Evolutionary conservation across 2,113 vertebrate genomes (phyloP), one percentile per base, ranked within the genome.

Genomic region (Protomyctophum bolini): DNA sequence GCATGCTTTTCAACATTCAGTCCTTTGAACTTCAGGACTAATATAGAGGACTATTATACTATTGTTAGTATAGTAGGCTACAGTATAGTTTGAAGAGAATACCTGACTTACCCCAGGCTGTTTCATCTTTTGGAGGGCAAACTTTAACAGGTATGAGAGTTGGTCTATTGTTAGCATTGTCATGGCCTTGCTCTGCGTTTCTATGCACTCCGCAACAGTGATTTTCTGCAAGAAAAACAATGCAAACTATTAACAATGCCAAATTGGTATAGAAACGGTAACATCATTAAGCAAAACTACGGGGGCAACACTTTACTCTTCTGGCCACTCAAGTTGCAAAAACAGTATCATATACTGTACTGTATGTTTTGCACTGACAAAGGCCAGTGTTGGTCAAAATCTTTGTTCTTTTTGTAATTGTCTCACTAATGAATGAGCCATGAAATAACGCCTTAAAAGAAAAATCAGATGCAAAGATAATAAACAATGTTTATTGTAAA

Each of bases 111-210:
- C 97, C 95, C 97, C 97, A 59, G 97, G 97, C 84, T 99, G 97
- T 86, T 99, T 99, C 94, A 98, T 99, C 92, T 98, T 99, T 92
- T 99, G 97, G 87, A 99, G 96, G 90, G 97, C 97, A 91, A 98
- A 98, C 94, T 99, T 98, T 82, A 98, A 95, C 90, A 99, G 94
- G 91, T 97, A 98, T 12, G 97, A 98, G 74, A 99, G 93, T 85
- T 99, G 97, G 87, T 99, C 96, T 56, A 96, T 95, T 78, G 95
- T 98, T 83, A 98, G 92, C 97, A 99, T 98, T 48, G 95, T 97
- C 97, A 98, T 99, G 80, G 97, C 97, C 91, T 98, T 99, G 90
- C 97, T 99, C 92, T 99, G 97, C 48, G 97, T 99, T 94, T 99
- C 96, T 90, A 98, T 99, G 95, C 97, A 99, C 89, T 99, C 97